phyloP scores from a whole-genome alignment of 2,797 vertebrate genomes.

The Tauraco hartlaubi region DNA sequence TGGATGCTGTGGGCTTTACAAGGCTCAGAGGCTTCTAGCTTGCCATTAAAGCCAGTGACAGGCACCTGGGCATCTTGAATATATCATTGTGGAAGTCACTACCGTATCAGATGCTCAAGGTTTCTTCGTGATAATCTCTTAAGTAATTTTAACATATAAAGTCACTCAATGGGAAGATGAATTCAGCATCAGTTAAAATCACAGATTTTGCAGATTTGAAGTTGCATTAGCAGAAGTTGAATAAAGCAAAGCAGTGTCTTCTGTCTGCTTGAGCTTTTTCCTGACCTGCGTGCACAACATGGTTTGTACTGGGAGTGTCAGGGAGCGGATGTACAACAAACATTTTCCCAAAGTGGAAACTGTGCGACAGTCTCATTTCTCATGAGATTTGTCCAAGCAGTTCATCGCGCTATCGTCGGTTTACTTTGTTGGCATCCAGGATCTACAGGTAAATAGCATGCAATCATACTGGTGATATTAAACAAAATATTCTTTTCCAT shows the following conservation, averaged over 20 bases:
- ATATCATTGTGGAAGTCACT: background rate
- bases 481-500: background rate
- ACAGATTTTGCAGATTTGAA: background rate
- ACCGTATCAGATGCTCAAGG: background rate
- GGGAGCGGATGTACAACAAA: background rate
- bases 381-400: background rate
- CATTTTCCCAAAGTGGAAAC: background rate
- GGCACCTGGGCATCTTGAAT: background rate
- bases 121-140: background rate
- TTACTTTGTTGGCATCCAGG: background rate
- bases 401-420: background rate
- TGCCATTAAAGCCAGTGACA: background rate
- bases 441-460: background rate
- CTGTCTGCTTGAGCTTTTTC: background rate
- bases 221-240: background rate
- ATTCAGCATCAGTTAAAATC: background rate
- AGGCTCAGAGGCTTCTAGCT: background rate
- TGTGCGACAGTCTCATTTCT: background rate
- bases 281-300: background rate
- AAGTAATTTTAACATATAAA: background rate
- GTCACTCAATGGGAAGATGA: background rate
- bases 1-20: background rate
- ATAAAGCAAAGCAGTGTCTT: background rate
- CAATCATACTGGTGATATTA: background rate
- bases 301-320: background rate